These are phyloP conservation scores for Neofelis nebulosa DNA, from an alignment of 2,113 vertebrate species.

Conservation along the genomic window DNA sequence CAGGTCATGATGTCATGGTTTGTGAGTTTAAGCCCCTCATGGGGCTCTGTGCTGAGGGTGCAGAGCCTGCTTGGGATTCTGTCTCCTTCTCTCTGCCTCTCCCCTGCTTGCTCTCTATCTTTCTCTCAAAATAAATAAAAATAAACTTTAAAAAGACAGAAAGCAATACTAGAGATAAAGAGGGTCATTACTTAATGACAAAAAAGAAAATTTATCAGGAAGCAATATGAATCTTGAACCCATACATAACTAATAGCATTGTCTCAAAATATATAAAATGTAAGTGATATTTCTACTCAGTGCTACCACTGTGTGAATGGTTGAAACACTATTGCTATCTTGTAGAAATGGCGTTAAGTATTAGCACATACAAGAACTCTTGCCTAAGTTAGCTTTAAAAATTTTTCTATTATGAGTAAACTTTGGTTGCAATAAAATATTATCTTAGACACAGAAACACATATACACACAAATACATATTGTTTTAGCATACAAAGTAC, in stretches of 20 bases:
- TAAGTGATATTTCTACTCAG: background rate
- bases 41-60: too few species aligned
- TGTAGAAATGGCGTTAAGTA: background rate
- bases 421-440: background rate
- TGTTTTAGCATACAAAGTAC: background rate
- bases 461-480: background rate
- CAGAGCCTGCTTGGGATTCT: too few species aligned
- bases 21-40: too few species aligned
- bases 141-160: background rate
- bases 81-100: too few species aligned
- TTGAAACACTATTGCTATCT: background rate
- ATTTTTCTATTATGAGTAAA: background rate
- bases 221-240: background rate
- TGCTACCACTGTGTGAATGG: background rate
- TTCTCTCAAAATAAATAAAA: too few species aligned
- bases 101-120: too few species aligned
- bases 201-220: background rate
- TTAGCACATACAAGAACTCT: background rate
- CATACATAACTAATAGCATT: background rate
- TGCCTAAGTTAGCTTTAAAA: background rate
- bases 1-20: too few species aligned
- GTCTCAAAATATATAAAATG: background rate
- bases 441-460: background rate
- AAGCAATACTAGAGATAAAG: background rate
- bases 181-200: slow-evolving; percentile 3